Conservation (phyloP, 2,888 invertebrate genomes). For the Pollenia labialis region DNA sequence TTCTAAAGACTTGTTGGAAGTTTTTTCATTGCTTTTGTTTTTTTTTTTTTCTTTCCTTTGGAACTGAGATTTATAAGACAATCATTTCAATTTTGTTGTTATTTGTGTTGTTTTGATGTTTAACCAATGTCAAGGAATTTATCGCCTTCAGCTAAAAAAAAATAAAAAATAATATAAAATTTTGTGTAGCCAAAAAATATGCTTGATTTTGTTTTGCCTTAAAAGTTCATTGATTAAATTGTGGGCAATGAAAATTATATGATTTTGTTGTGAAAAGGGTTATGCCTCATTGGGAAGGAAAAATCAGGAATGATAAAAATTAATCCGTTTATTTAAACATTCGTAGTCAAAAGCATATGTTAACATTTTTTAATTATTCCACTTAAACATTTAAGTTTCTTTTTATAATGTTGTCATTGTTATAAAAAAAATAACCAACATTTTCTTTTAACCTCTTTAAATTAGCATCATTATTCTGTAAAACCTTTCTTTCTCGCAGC, state of each 20-base stretch:
- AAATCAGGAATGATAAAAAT: neutral
- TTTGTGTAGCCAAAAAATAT: conserved; percentile 34
- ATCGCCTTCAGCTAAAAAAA: conserved; percentile 63
- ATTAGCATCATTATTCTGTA: no score
- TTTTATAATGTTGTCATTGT: no score
- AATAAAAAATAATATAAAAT: conserved; percentile 32
- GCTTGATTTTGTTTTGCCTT: conserved; percentile 38
- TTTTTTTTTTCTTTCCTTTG: conserved; percentile 17
- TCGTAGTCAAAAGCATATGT: no score
- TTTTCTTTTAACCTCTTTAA: no score
- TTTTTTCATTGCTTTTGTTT: conserved; percentile 13
- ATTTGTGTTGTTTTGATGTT: conserved; percentile 63
- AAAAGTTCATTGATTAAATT: conserved; percentile 61
- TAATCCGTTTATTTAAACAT: neutral
- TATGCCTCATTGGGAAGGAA: neutral
- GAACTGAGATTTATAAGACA: conserved; percentile 53
- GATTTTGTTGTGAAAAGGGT: conserved; percentile 35
- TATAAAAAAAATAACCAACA: no score
- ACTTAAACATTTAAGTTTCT: no score
- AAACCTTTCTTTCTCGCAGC: no score
- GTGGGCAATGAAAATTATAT: conserved; percentile 43
- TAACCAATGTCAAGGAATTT: conserved; percentile 73
- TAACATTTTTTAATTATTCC: no score
- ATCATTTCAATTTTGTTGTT: conserved; percentile 42
- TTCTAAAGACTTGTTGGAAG: conserved; percentile 63